Evolutionary conservation across 2,797 vertebrate species (phyloP), one percentile per base, ranked within the genome.

Genomic region (Enteromius fasciolatus): DNA sequence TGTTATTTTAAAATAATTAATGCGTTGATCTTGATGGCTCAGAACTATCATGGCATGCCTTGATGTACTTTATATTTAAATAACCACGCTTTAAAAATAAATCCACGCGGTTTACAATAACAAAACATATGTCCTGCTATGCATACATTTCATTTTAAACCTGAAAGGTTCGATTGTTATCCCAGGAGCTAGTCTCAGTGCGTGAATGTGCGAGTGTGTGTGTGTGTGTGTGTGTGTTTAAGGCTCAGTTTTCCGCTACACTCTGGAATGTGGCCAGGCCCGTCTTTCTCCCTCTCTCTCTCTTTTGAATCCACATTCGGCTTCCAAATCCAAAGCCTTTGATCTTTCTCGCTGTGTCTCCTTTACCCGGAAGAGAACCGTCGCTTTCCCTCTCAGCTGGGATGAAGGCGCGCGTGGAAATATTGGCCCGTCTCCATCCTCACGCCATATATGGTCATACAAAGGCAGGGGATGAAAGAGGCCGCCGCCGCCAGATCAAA

Each of bases 381-480:
- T 91, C 85, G 90, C 92, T 91, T 92, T 92, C 94, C 95, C 95
- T 92, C 96, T 97, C 97, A 98, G 96, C 97, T 98, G 97, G 96
- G 97, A 97, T 95, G 94, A 93, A 94, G 94, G 96, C 96, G 96
- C 97, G 97, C 97, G 97, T 98, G 97, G 97, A 97, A 96, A 96
- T 95, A 92, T 95, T 97, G 97, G 96, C 96, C 91, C 90, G 87
- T 90, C 93, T 97, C 97, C 97, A 97, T 91, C 92, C 95, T 94
- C 95, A 94, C 94, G 94, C 97, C 97, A 97, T 97, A 98, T 97
- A 97, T 97, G 97, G 97, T 96, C 96, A 96, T 95, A 98, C 96
- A 98, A 98, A 98, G 96, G 94, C 86, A 67, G 86, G 89, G 91
- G 96, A 96, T 97, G 95, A 97, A 97, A 97, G 96, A 93, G 91